These are phyloP conservation scores for Miichthys miiuy DNA, from an alignment of 2,797 vertebrate species.

Conservation along the genomic window DNA sequence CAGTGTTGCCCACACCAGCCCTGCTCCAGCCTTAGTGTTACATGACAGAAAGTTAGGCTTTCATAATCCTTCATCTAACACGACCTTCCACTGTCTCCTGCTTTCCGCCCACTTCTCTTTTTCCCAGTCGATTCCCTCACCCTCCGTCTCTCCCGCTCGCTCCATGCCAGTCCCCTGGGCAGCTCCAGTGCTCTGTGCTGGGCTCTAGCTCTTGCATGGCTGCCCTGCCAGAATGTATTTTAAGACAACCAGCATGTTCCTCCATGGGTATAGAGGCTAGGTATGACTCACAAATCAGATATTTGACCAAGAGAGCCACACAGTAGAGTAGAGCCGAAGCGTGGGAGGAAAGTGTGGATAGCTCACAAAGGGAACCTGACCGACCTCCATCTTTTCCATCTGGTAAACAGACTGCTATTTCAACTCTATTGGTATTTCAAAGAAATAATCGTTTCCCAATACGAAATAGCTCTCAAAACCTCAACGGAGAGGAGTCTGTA, in stretches of 20 bases:
- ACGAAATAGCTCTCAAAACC: slow-evolving; percentile 54
- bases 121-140: slow-evolving; percentile 68
- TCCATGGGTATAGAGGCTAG: slow-evolving; percentile 76
- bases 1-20: slow-evolving; percentile 57
- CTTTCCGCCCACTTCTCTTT: slow-evolving; percentile 71
- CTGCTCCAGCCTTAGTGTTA: slow-evolving; percentile 61
- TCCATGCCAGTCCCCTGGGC: slow-evolving; percentile 71
- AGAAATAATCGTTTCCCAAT: slow-evolving; percentile 63
- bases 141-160: slow-evolving; percentile 61
- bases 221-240: slow-evolving; percentile 82
- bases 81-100: slow-evolving; percentile 70
- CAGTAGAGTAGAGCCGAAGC: slow-evolving; percentile 73
- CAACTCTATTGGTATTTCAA: slow-evolving; percentile 72
- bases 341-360: slow-evolving; percentile 81
- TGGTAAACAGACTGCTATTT: slow-evolving; percentile 81
- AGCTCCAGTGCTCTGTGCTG: slow-evolving; percentile 57
- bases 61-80: slow-evolving; percentile 75
- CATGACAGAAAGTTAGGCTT: slow-evolving; percentile 74
- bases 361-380: slow-evolving; percentile 80
- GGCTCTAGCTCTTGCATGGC: slow-evolving; percentile 71
- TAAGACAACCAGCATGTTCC: slow-evolving; percentile 81
- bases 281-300: slow-evolving; percentile 84
- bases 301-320: slow-evolving; percentile 83
- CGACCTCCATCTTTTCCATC: slow-evolving; percentile 79
- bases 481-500: slow-evolving; percentile 40